Base-by-base conservation (phyloP, 2,113 vertebrate genomes). In the Campylorhamphus procurvoides region DNA sequence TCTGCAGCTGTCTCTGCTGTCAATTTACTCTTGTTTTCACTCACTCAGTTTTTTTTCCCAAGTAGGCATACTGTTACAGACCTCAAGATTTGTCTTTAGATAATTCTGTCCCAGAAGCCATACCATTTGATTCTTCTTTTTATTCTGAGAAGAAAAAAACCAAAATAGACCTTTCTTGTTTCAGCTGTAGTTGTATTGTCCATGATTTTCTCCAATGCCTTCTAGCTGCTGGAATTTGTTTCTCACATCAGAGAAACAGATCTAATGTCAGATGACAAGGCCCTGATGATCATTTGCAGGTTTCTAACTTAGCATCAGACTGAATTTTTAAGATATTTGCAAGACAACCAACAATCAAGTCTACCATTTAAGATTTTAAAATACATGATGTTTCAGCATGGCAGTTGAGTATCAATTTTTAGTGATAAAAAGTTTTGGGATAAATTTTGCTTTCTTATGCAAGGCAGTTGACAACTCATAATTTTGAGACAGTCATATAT, bases 1-100 rank as follows among this genome's bases (percentile, higher is more conserved):
- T 94, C 42, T 74, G 72, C 86, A 90, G 28, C 62, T 88, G 46
- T 63, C 14, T 74, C 53, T 80, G 67, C 33, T 93, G 72, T 81
- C 69, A 92, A 39, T 80, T 90, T 88, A 77, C 42, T 92, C 40
- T 55, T 86, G 59, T 90, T 92, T 93, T 80, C 47, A 88, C 53
- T 95, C 76, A 76, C 10, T 55, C 12, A 2, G 0, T 9, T 11
- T 50, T 87, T 69, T 49, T 7, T 10, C 13, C 7, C 12, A 46
- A 62, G 42, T 76, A 79, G 68, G 22, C 33, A 87, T 93, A 82
- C 44, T 69, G 40, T 73, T 92, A 80, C 79, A 80, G 50, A 53
- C 10, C 17, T 93, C n/a, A 59, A 90, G 75, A 88, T 90, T 80
- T 93, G n/a, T 58, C 50, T 93, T 82, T 46, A 86, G 59, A 80